These are phyloP conservation scores for Molossus alvarezi DNA, from an alignment of 2,797 vertebrate species.

Conservation along the genomic window DNA sequence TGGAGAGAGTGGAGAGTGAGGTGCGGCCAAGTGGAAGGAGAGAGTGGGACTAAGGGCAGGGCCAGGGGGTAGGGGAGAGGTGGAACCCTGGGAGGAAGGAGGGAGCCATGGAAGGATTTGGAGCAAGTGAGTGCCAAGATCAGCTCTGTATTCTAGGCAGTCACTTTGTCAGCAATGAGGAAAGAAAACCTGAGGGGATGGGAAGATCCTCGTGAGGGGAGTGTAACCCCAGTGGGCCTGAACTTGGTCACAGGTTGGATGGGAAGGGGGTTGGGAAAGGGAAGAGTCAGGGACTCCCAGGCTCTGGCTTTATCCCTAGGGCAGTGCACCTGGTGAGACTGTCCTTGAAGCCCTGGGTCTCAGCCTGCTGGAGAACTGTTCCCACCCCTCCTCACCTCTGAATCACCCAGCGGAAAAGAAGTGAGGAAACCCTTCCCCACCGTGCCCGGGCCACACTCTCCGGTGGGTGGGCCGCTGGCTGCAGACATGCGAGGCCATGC, in stretches of 20 bases:
- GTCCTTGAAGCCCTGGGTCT: background rate
- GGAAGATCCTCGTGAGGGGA: background rate
- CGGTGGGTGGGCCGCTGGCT: background rate
- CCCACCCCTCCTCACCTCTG: background rate
- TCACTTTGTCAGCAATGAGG: background rate
- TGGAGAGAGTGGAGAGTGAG: background rate
- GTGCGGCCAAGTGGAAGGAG: background rate
- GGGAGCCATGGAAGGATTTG: background rate
- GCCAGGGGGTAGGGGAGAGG: too few species aligned
- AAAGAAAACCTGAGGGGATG: background rate
- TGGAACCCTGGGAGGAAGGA: background rate
- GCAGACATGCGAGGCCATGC: background rate
- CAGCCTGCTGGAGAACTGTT: background rate
- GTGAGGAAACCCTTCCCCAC: background rate
- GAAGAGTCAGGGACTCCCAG: background rate
- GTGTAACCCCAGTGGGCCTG: background rate
- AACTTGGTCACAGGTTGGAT: background rate
- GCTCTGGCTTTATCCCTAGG: background rate
- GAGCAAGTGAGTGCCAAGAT: background rate
- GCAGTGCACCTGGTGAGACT: background rate
- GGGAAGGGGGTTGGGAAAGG: background rate
- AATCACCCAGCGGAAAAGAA: background rate
- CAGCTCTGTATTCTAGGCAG: background rate
- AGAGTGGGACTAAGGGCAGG: background rate
- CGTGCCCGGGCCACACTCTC: background rate